Conservation (phyloP, 2,113 vertebrate species). For the Misgurnus anguillicaudatus region DNA sequence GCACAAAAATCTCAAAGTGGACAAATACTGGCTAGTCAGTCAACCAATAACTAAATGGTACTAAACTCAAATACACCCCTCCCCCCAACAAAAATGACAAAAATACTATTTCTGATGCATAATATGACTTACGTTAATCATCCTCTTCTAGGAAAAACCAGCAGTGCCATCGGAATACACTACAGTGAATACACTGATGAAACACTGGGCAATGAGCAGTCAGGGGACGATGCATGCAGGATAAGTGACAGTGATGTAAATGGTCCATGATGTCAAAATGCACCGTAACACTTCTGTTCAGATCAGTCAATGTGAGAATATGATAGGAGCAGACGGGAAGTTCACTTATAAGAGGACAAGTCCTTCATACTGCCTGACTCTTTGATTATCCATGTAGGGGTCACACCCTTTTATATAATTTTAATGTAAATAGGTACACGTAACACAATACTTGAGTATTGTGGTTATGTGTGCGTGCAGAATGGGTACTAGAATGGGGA, state of each 20-base stretch:
- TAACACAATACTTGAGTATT: background rate
- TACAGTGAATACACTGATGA: slow-evolving; percentile 16
- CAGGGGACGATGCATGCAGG: slow-evolving; percentile 17
- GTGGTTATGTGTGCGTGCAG: background rate
- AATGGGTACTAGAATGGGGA: background rate
- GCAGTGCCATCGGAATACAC: slow-evolving; percentile 12
- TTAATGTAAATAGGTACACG: background rate
- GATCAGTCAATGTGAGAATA: slow-evolving; percentile 18
- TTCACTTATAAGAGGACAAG: slow-evolving; percentile 11
- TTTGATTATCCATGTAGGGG: slow-evolving; percentile 16
- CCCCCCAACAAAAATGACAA: no score
- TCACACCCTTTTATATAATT: slow-evolving; percentile 17
- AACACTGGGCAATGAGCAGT: slow-evolving; percentile 13
- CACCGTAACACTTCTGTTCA: slow-evolving; percentile 18
- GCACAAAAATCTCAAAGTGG: no score
- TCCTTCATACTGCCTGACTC: background rate
- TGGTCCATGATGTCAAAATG: slow-evolving; percentile 19
- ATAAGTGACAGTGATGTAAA: slow-evolving; percentile 38
- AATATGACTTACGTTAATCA: no score
- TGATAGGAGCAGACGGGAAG: slow-evolving; percentile 8
- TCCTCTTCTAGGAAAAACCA: slow-evolving; percentile 1
- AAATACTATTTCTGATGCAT: background rate
- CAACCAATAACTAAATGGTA: no score
- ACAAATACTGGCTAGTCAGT: no score
- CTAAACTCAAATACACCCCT: no score